These are phyloP conservation scores for Patagioenas fasciata DNA, from an alignment of 2,113 vertebrate species.

Conservation along the genomic window DNA sequence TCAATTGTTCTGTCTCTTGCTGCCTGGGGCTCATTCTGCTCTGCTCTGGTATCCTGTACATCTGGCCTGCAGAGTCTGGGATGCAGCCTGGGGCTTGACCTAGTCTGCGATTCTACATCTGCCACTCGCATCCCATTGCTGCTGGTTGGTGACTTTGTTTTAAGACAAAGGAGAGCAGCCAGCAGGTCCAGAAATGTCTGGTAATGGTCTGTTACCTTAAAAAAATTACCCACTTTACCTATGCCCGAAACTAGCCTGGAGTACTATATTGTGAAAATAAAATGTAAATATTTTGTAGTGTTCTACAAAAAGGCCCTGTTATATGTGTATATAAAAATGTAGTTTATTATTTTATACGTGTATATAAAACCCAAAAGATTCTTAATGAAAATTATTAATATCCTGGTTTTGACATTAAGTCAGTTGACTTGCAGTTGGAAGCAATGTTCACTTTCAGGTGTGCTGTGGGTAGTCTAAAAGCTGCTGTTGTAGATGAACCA, in stretches of 20 bases:
- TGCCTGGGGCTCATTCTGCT: background rate
- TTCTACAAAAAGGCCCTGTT: background rate
- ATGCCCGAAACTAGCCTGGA: background rate
- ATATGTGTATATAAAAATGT: background rate
- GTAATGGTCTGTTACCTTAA: background rate
- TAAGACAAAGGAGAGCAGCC: background rate
- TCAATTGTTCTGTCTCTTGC: background rate
- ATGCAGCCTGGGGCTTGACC: background rate
- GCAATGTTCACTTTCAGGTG: background rate
- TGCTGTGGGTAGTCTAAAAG: background rate
- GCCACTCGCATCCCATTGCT: background rate
- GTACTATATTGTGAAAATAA: accelerated
- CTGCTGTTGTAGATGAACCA: background rate
- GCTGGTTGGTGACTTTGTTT: background rate
- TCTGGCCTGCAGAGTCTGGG: background rate
- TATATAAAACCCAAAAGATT: background rate
- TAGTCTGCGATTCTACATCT: background rate
- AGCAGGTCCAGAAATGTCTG: background rate
- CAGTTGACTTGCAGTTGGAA: background rate
- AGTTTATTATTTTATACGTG: background rate
- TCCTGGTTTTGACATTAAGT: background rate
- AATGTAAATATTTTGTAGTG: background rate
- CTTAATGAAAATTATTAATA: background rate
- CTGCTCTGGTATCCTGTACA: background rate
- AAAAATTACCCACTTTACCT: background rate